Percentiles rank a stretch among this genome's conserved stretches.
phyloP scores from a whole-genome alignment of 2,888 invertebrate genomes.

The Hemaris fuciformis region DNA sequence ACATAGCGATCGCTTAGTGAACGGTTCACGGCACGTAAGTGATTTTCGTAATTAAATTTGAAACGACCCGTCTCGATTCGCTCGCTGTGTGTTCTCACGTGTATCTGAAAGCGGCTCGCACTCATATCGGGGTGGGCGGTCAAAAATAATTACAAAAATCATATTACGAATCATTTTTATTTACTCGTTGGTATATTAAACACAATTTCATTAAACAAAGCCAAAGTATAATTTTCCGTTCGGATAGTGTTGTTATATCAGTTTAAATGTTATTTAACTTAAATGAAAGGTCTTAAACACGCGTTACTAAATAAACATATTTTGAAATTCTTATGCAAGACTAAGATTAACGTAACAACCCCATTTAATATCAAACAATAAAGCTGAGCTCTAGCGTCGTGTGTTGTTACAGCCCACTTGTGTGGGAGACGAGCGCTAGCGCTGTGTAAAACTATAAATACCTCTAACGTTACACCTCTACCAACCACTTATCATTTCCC shows the following conservation, averaged over 20 bases:
- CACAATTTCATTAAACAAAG: constrained; percentile 78
- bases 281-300: constrained; percentile 68
- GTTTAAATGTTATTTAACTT: constrained; percentile 69
- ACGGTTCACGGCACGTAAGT: constrained; percentile 29
- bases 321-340: constrained; percentile 70
- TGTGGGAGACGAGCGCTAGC: constrained; percentile 14
- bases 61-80: constrained; percentile 58
- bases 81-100: constrained; percentile 68
- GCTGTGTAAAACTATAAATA: constrained; percentile 14
- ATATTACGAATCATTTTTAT: constrained; percentile 79
- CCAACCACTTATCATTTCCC: constrained; percentile 9
- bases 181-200: constrained; percentile 79
- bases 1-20: constrained; percentile 49
- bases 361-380: constrained; percentile 64
- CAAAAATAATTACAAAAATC: constrained; percentile 82
- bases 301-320: constrained; percentile 68
- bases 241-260: constrained; percentile 66
- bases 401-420: constrained; percentile 14
- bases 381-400: constrained; percentile 35
- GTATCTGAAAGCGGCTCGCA: constrained; percentile 63
- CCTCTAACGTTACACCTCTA: constrained; percentile 13
- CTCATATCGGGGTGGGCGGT: constrained; percentile 54
- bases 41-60: constrained; percentile 81
- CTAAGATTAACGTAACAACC: constrained; percentile 77
- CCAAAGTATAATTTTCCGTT: constrained; percentile 65